Evolutionary conservation across 1,140 invertebrate species (phyloP), one percentile per base, ranked within the genome.

Genomic region (Protaetia brevitarsis): DNA sequence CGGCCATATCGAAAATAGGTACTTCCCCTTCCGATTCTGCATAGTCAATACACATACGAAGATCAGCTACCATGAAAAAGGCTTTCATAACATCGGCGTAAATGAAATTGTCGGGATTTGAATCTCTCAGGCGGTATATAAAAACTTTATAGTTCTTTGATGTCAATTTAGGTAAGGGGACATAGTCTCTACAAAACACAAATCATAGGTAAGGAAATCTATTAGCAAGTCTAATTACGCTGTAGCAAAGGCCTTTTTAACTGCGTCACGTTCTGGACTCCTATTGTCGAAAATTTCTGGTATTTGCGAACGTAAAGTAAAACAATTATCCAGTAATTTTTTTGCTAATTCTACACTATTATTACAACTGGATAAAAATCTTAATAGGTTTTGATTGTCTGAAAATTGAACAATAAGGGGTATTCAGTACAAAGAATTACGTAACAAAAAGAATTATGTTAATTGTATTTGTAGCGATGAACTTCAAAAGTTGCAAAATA

Each of bases 21-120:
- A 89, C 81, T 71, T 89, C 88, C 2, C 88, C 88, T 2, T 82
- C 82, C 5, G 82, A 79, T 10, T 79, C 73, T 13, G 82, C 80
- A 8, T 80, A 79, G 58, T 83, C 84, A 1, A 75, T 73, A 28
- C 80, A 82, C 31, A 90, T 82, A 61, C 86, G 82, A 1, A 84
- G 82, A 72, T 90, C 89, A 8, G 87, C 82, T 6, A 88, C 76
- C 86, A 89, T 89, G 68, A 86, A 84, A 74, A 89, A 85, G 1
- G 87, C 80, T 77, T 89, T 89, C 11, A 89, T 81, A 1, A 82
- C 81, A 66, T 89, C 86, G 34, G 84, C 82, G 71, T 89, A 88
- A 71, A 85, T 81, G 71, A 88, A 91, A 66, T 87, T 76, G 28
- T 84, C 83, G 3, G 87, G 77, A 37, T 87, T 83, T 16, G 80